phyloP scores from a whole-genome alignment of 2,888 invertebrate species.

The Agrotis segetum region DNA sequence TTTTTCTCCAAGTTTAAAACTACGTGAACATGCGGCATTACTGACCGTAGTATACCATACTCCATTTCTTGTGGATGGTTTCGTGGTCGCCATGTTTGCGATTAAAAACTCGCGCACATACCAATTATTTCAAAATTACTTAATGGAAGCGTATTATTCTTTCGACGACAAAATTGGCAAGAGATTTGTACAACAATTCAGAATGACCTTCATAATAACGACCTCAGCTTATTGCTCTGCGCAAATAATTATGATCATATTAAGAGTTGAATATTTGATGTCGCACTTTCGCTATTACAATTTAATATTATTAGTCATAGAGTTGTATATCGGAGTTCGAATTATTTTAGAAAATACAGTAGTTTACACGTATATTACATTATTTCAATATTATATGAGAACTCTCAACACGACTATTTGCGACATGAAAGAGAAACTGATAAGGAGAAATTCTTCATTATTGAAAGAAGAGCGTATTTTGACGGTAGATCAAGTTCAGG shows the following conservation, averaged over 20 bases:
- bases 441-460: not conserved
- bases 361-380: constrained; percentile 6
- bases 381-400: constrained; percentile 1
- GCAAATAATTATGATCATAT: not conserved
- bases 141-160: not conserved
- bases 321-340: not conserved
- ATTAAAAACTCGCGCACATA: not conserved
- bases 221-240: not conserved
- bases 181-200: constrained; percentile 10
- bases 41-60: not conserved
- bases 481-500: constrained; percentile 3
- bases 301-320: not conserved
- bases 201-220: not conserved
- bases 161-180: not conserved
- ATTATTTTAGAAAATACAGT: constrained; percentile 1
- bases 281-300: not conserved
- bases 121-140: constrained; percentile 1
- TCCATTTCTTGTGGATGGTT: not conserved
- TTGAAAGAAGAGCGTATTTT: not conserved
- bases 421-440: not conserved
- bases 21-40: not conserved
- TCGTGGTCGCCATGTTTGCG: not conserved
- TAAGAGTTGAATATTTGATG: not conserved
- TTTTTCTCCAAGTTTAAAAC: not conserved
- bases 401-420: not conserved